A percentile compares a stretch with the other conserved stretches of the same genome.
phyloP scores from a whole-genome alignment of 2,113 vertebrate species.

The Bostrychus sinensis region DNA sequence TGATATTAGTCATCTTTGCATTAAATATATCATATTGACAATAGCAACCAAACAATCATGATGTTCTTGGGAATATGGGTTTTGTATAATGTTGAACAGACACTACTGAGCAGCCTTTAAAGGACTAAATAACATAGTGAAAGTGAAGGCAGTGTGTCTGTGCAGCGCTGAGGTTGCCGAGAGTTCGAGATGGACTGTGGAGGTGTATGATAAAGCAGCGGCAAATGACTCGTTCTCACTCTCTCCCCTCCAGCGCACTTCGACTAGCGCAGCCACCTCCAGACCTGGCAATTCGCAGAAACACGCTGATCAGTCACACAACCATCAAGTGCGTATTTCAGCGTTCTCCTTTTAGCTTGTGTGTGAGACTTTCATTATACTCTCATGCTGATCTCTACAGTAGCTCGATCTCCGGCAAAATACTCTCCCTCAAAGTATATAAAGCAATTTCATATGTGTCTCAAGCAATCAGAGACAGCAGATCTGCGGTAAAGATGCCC shows the following conservation, averaged over 20 bases:
- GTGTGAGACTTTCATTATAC: conserved; percentile 55
- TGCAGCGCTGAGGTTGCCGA: conserved; percentile 17
- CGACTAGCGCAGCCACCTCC: conserved; percentile 14
- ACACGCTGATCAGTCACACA: conserved; percentile 42
- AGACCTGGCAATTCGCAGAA: conserved; percentile 36
- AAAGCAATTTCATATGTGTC: conserved; percentile 28
- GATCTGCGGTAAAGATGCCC: conserved; percentile 51
- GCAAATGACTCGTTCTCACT: conserved; percentile 35
- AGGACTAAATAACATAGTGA: conserved; percentile 9
- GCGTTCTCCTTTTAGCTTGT: neutral
- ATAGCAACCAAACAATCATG: neutral
- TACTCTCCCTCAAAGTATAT: conserved; percentile 31
- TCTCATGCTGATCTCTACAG: conserved; percentile 40
- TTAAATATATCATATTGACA: neutral
- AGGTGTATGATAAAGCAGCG: conserved; percentile 48
- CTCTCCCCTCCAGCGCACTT: conserved; percentile 19
- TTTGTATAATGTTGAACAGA: neutral
- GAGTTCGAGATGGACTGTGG: conserved; percentile 40
- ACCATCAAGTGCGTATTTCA: conserved; percentile 10
- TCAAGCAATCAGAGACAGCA: conserved; percentile 53
- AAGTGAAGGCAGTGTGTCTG: conserved; percentile 5
- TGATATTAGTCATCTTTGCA: neutral
- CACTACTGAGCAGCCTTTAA: conserved; percentile 15
- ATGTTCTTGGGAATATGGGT: neutral
- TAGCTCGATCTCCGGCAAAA: conserved; percentile 48